Conservation (phyloP, 1,140 invertebrate genomes). For the Anastrepha obliqua region DNA sequence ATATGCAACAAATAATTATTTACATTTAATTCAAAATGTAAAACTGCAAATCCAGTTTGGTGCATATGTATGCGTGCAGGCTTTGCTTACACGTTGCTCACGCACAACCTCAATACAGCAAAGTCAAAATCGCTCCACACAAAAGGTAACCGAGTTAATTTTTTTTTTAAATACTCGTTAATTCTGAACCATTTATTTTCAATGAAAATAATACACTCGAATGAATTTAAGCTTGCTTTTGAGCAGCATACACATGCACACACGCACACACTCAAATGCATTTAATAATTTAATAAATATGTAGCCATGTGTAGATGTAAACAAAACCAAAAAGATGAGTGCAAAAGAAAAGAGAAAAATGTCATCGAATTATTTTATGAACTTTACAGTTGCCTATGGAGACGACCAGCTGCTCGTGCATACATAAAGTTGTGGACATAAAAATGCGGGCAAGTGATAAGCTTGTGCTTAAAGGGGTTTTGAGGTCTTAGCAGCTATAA, state of each 20-base stretch:
- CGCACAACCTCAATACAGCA: neutral
- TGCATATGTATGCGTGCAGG: neutral
- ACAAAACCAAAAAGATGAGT: no score
- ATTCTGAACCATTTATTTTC: slow-evolving; percentile 2
- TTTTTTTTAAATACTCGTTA: slow-evolving; percentile 11
- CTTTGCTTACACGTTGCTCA: neutral
- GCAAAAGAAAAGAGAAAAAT: neutral
- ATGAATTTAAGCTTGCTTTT: neutral
- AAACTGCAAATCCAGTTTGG: neutral
- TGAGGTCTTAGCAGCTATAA: no score
- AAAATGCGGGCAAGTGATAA: no score
- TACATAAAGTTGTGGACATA: no score
- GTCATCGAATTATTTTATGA: slow-evolving; percentile 45
- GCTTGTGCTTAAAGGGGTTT: no score
- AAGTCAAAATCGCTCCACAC: neutral
- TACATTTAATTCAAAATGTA: neutral
- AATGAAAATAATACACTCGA: neutral
- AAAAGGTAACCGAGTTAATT: neutral
- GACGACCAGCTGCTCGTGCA: neutral
- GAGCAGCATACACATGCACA: neutral
- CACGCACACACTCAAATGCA: neutral
- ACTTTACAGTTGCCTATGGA: slow-evolving; percentile 18
- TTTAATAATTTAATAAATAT: neutral
- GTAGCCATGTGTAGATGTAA: neutral
- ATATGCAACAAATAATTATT: neutral